Evolutionary conservation across 2,888 invertebrate species (phyloP), one percentile per base, ranked within the genome.

Genomic region (Caenorhabditis sulstoni): DNA sequence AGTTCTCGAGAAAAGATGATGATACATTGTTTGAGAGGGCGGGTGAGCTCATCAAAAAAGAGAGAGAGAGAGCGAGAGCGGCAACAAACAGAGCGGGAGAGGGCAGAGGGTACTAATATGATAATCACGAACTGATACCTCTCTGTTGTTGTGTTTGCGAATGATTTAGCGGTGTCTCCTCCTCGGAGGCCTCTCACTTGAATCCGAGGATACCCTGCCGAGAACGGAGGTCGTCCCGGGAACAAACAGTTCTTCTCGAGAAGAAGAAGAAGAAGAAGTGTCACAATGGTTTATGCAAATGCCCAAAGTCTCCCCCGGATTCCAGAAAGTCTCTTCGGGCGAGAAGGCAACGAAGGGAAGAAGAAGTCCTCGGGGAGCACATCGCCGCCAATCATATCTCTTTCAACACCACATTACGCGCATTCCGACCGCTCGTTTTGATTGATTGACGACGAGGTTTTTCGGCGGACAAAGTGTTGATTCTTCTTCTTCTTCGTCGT

Each of bases 101-200:
- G 55, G 45, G 49, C 57, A 50, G 47, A 55, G 57, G 50, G 58
- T 47, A 73, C 73, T 73, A 73, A 73, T 73, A 73, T 73, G 73
- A 73, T 73, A 73, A 73, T 73, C 73, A 73, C 73, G 73, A 73
- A 73, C 49, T 73, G 73, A 73, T 73, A 73, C 73, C 49, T 61
- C 44, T 11, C 50, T 66, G 61, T 70, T 73, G 73, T 73, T 73
- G 57, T 73, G 73, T 73, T 73, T 73, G 73, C 73, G 58, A 73
- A 73, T 73, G 73, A 73, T 73, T 73, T 73, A 73, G 64, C 73
- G 73, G 73, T 73, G 71, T 71, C n/a, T n/a, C n/a, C n/a, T n/a
- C n/a, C n/a, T n/a, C 61, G 14, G 66, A 39, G 50, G 23, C 53
- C 59, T 47, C 45, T 66, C 57, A 57, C 59, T 53, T 7, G 29